Conservation (phyloP, 1,140 invertebrate species). For the Drosophila santomea region DNA sequence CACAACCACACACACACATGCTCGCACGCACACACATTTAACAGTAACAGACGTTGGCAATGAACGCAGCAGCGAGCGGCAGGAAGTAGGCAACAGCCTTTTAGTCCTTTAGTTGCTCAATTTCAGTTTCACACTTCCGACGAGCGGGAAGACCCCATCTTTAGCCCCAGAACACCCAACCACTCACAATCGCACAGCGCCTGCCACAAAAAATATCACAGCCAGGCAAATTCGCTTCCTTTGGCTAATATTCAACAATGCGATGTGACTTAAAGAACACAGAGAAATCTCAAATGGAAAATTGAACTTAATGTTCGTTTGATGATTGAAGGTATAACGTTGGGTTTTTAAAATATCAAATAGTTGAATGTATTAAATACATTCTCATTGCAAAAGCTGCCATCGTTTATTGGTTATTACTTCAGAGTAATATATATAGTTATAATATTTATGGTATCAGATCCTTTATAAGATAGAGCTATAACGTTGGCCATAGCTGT, state of each 20-base stretch:
- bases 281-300: too few species aligned
- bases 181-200: constrained; percentile 22
- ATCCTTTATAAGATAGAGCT: background rate
- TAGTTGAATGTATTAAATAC: too few species aligned
- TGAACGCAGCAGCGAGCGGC: constrained; percentile 63
- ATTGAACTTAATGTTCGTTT: too few species aligned
- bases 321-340: too few species aligned
- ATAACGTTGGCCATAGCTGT: constrained; percentile 3
- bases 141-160: constrained; percentile 30
- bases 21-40: constrained; percentile 67
- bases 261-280: too few species aligned
- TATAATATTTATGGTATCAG: too few species aligned
- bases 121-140: constrained; percentile 84
- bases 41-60: constrained; percentile 81
- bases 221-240: constrained; percentile 9
- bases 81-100: constrained; percentile 77
- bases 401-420: too few species aligned
- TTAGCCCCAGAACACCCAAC: constrained; percentile 16
- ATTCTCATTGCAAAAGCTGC: too few species aligned
- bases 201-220: constrained; percentile 16
- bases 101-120: constrained; percentile 84
- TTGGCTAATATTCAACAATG: background rate
- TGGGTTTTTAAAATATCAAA: too few species aligned
- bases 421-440: too few species aligned
- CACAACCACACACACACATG: constrained; percentile 30